A percentile compares a stretch with the other conserved stretches of the same genome.
phyloP scores from a whole-genome alignment of 2,113 vertebrate genomes.

The Brachypodius melanocephalos region DNA sequence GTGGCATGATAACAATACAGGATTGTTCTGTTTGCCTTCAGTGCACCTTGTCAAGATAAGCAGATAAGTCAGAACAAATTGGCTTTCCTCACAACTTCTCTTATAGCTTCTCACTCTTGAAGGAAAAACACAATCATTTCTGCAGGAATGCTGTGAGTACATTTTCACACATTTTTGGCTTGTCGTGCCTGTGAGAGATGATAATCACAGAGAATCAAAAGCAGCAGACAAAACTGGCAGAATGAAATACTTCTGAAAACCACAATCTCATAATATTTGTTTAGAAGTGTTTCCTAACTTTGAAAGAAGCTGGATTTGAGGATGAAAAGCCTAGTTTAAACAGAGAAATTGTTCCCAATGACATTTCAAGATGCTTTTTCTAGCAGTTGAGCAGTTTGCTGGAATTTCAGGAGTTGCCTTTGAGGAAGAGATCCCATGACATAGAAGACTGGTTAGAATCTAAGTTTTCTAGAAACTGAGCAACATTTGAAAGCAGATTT shows the following conservation, averaged over 20 bases:
- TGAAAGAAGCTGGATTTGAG: neutral
- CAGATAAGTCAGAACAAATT: conserved; percentile 22
- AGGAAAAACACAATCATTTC: neutral
- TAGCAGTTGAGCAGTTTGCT: neutral
- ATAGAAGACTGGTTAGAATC: neutral
- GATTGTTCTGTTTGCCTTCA: neutral
- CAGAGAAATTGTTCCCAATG: neutral
- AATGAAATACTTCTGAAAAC: neutral
- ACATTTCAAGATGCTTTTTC: neutral
- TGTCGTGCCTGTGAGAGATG: neutral
- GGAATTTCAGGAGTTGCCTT: neutral
- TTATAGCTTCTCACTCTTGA: neutral
- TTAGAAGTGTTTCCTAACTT: neutral
- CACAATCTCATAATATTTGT: neutral
- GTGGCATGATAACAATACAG: neutral
- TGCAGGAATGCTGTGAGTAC: neutral
- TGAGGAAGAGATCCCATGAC: neutral
- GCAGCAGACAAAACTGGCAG: neutral
- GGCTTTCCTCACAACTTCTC: neutral
- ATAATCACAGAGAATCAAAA: neutral
- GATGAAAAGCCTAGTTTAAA: neutral
- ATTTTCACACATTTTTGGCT: neutral
- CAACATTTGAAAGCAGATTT: neutral
- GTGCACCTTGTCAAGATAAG: neutral
- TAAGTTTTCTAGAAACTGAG: neutral